Percentiles rank a stretch among this genome's conserved stretches.
Conservation (phyloP, 2,113 vertebrate genomes). For the Pygoscelis antarcticus region DNA sequence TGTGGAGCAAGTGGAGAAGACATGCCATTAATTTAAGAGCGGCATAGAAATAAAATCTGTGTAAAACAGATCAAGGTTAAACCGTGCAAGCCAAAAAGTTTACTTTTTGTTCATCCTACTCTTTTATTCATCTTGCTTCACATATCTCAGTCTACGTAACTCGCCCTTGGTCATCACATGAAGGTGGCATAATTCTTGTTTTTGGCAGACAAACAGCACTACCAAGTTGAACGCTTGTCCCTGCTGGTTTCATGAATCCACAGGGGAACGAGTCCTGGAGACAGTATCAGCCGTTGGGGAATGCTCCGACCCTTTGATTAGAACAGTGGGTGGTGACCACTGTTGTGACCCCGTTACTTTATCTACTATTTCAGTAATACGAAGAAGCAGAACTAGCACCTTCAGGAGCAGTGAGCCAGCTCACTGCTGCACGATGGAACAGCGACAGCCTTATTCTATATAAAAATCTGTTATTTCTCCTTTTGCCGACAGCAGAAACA, state of each 20-base stretch:
- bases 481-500: neutral
- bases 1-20: neutral
- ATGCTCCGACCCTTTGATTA: neutral
- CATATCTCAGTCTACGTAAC: rapidly evolving
- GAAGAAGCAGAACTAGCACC: neutral
- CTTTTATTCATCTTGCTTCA: neutral
- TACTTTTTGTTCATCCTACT: neutral
- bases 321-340: neutral
- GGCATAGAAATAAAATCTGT: neutral
- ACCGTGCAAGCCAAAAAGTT: neutral
- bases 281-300: rapidly evolving
- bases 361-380: neutral
- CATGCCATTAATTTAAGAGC: neutral
- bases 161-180: neutral
- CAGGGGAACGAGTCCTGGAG: neutral
- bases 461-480: neutral
- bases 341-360: neutral
- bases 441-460: neutral
- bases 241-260: neutral
- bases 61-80: neutral
- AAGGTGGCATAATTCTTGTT: neutral
- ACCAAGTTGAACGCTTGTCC: neutral
- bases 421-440: rapidly evolving
- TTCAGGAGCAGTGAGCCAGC: neutral
- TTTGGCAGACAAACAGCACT: neutral